Conservation (phyloP, 92 coral and sea anemone genomes). For the Porites cylindrica region DNA sequence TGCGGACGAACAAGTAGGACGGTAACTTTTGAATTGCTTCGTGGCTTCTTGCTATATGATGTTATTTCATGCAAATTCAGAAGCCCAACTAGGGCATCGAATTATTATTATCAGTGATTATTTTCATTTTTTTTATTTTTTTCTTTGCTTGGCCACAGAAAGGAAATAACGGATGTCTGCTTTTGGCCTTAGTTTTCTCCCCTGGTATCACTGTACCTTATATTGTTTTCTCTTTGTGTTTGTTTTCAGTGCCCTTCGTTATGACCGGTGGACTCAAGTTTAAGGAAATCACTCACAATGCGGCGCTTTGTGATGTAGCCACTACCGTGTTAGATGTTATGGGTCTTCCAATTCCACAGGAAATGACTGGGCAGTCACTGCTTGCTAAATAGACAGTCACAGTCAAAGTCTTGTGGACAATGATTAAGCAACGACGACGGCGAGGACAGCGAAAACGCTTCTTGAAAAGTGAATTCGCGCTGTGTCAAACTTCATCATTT, state of each 20-base stretch:
- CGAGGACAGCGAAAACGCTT: too few relatives aligned
- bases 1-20: too few relatives aligned
- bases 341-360: constrained; percentile 85
- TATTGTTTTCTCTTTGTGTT: too few relatives aligned
- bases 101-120: too few relatives aligned
- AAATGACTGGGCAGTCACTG: constrained; percentile 93
- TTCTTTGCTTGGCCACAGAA: too few relatives aligned
- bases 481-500: too few relatives aligned
- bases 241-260: constrained; percentile 78
- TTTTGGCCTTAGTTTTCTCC: background rate
- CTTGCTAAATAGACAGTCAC: constrained; percentile 57
- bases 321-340: constrained; percentile 93
- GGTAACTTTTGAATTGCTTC: too few relatives aligned
- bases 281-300: constrained; percentile 82
- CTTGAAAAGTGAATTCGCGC: too few relatives aligned
- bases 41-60: too few relatives aligned
- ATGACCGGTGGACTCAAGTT: constrained; percentile 90
- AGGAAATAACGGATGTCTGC: background rate
- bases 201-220: background rate
- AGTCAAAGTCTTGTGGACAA: background rate
- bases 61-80: too few relatives aligned
- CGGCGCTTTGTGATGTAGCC: constrained; percentile 99
- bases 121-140: too few relatives aligned
- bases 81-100: too few relatives aligned
- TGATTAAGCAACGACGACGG: background rate